Conservation (phyloP, 2,797 vertebrate species). For the Melopsittacus undulatus region DNA sequence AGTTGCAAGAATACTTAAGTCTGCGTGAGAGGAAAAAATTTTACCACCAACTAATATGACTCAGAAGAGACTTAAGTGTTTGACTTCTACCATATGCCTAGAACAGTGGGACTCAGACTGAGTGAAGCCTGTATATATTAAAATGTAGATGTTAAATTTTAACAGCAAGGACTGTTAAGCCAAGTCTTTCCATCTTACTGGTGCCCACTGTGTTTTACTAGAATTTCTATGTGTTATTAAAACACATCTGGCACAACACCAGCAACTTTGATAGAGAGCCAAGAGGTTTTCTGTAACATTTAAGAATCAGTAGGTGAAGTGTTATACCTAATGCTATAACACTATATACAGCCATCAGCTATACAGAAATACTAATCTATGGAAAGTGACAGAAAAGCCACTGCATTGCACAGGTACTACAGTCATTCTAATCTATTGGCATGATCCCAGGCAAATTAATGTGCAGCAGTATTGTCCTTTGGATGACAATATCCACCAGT, state of each 20-base stretch:
- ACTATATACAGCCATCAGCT: not conserved
- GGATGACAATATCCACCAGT: not conserved
- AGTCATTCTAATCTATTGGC: not conserved
- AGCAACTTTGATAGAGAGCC: not conserved
- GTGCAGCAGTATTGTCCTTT: not conserved
- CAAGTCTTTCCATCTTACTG: not conserved
- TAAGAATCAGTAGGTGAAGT: not conserved
- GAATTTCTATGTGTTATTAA: not conserved
- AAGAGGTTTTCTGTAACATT: not conserved
- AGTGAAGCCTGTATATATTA: not conserved
- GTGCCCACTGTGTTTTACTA: not conserved
- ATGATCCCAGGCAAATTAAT: not conserved
- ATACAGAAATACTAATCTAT: not conserved
- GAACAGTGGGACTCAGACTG: not conserved
- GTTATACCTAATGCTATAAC: not conserved
- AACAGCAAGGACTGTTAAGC: not conserved
- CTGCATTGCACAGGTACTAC: not conserved
- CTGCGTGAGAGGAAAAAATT: not conserved
- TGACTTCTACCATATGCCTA: not conserved
- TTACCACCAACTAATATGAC: not conserved
- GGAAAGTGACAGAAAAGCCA: not conserved
- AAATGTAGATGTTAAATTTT: not conserved
- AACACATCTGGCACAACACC: not conserved
- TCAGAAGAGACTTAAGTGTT: not conserved
- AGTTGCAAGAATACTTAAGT: not conserved